These are phyloP conservation scores for Bellardia pandia DNA, from an alignment of 2,888 invertebrate genomes.

Conservation along the genomic window DNA sequence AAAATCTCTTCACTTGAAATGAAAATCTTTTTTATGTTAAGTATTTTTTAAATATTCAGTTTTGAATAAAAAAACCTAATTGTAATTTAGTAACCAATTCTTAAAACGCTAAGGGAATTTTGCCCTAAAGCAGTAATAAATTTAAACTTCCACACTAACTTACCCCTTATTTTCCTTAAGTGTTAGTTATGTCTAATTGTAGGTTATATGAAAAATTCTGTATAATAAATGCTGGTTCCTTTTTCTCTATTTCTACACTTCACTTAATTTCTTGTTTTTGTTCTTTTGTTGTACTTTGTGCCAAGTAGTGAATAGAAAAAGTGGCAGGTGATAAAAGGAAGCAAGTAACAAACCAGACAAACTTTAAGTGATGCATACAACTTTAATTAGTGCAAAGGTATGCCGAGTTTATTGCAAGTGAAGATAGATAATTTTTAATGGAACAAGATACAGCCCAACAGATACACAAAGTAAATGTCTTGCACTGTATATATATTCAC, in stretches of 20 bases:
- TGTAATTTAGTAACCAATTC: neutral
- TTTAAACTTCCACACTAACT: neutral
- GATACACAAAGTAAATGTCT: neutral
- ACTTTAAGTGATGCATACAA: slow-evolving; percentile 59
- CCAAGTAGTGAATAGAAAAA: neutral
- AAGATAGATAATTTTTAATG: slow-evolving; percentile 9
- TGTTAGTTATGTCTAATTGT: neutral
- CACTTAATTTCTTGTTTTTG: too few species aligned
- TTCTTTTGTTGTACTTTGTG: neutral
- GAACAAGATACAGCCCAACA: neutral
- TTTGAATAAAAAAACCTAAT: too few species aligned
- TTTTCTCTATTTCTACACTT: neutral
- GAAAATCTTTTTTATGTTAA: too few species aligned
- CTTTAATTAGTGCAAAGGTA: slow-evolving; percentile 58
- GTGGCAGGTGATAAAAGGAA: neutral
- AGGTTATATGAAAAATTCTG: neutral
- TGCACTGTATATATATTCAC: neutral
- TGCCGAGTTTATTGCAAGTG: neutral
- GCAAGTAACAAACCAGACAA: neutral
- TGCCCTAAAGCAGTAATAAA: too few species aligned
- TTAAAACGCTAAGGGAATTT: too few species aligned
- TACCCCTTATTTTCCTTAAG: neutral
- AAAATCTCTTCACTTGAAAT: too few species aligned
- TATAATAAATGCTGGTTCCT: slow-evolving; percentile 17
- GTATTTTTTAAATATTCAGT: too few species aligned